These are phyloP conservation scores for Bradypus variegatus DNA, from an alignment of 2,797 vertebrate species.

Conservation along the genomic window DNA sequence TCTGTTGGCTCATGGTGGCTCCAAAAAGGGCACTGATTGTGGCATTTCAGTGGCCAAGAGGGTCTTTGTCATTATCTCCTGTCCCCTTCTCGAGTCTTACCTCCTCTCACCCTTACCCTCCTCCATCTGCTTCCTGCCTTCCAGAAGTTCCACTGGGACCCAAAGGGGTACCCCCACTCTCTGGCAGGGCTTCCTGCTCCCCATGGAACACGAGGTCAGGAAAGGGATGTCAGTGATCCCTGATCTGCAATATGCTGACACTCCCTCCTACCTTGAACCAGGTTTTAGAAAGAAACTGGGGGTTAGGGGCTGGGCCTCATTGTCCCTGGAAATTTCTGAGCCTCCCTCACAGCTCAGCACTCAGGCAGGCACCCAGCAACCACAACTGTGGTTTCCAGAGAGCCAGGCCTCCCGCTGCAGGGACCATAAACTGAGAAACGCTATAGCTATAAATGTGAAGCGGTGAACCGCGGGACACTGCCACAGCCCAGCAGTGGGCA, in stretches of 20 bases:
- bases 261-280: not conserved
- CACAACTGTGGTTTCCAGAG: constrained; percentile 25
- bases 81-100: not conserved
- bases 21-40: not conserved
- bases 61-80: not conserved
- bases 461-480: constrained; percentile 41
- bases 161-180: not conserved
- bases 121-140: not conserved
- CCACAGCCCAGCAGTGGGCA: constrained; percentile 7
- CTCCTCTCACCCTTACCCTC: not conserved
- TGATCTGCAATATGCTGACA: not conserved
- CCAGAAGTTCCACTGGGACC: not conserved
- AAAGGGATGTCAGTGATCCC: not conserved
- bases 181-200: not conserved
- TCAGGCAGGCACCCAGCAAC: constrained; percentile 18
- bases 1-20: not conserved
- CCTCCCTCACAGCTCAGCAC: constrained; percentile 7
- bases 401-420: constrained; percentile 29
- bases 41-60: not conserved
- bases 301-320: not conserved
- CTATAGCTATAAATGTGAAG: constrained; percentile 57
- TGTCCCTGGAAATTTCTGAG: not conserved
- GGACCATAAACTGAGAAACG: constrained; percentile 46
- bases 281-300: not conserved
- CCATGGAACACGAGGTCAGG: not conserved